A percentile compares a stretch with the other conserved stretches of the same genome.
phyloP scores from a whole-genome alignment of 1,140 invertebrate genomes.

The Gyrodactylus bullatarudis region DNA sequence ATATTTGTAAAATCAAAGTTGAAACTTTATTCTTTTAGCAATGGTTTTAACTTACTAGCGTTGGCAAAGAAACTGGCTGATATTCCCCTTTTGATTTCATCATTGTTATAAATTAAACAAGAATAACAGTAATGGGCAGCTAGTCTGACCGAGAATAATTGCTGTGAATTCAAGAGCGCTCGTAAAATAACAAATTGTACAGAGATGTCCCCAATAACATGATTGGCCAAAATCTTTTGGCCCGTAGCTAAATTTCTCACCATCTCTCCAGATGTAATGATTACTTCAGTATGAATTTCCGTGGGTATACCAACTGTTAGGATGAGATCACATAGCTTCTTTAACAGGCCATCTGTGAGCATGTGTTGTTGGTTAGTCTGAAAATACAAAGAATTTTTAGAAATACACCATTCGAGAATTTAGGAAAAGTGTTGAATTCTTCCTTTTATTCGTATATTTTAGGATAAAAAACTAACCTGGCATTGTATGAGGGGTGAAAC shows the following conservation, averaged over 20 bases:
- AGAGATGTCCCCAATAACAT: background rate
- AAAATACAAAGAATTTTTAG: no score
- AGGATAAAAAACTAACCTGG: no score
- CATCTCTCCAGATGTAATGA: conserved; percentile 67
- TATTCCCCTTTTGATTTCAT: conserved; percentile 19
- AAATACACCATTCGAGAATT: no score
- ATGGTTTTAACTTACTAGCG: background rate
- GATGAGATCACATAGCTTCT: conserved; percentile 40
- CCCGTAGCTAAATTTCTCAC: conserved; percentile 56
- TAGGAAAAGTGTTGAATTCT: no score
- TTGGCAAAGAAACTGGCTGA: background rate
- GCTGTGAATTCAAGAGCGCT: conserved; percentile 16
- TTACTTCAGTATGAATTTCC: conserved; percentile 71
- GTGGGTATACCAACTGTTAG: conserved; percentile 82
- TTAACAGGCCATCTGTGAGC: conserved; percentile 37
- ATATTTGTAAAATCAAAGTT: background rate
- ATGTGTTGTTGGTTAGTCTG: conserved; percentile 19
- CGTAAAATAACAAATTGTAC: background rate
- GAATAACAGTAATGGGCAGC: conserved; percentile 85
- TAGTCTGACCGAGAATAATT: conserved; percentile 54
- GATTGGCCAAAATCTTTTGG: conserved; percentile 44
- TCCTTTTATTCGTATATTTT: no score
- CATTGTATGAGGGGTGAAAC: background rate
- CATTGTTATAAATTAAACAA: conserved; percentile 71
- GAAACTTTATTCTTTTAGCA: background rate